Evolutionary conservation across 2,888 invertebrate species (phyloP).

Genomic region (Luperina testacea): DNA sequence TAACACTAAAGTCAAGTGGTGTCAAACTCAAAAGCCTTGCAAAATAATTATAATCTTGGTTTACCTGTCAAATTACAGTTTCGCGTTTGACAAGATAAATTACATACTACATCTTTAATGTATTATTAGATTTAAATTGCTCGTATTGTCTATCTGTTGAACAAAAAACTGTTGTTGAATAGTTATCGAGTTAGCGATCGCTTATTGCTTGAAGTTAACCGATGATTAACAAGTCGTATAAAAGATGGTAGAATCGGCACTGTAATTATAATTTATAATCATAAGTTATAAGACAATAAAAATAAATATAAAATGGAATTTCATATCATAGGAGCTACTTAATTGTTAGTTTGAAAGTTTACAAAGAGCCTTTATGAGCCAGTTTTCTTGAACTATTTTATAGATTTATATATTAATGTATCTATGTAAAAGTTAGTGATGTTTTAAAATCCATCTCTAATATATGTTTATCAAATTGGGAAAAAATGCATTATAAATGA

Average conservation of each 20-base stretch:
- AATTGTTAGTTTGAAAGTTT: neutral
- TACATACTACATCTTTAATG: constrained; percentile 22
- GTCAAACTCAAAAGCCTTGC: constrained; percentile 10
- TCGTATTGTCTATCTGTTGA: constrained; percentile 40
- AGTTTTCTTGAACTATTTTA: neutral
- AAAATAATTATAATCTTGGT: constrained; percentile 51
- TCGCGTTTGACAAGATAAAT: constrained; percentile 54
- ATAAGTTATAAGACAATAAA: neutral
- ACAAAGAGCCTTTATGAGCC: neutral
- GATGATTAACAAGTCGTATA: constrained; percentile 25
- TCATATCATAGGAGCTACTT: neutral
- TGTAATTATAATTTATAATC: neutral
- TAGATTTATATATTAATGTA: neutral
- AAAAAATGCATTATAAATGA: neutral
- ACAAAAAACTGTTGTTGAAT: constrained; percentile 51
- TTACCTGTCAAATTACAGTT: constrained; percentile 53
- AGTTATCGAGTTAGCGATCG: constrained; percentile 35
- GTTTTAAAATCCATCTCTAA: no score
- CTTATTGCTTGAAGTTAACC: constrained; percentile 28
- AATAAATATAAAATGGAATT: constrained; percentile 1
- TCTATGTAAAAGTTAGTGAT: no score
- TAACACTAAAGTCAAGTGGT: constrained; percentile 5
- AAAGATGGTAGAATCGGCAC: neutral
- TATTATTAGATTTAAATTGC: constrained; percentile 51
- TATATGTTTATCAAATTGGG: neutral